Evolutionary conservation across 2,797 vertebrate species (phyloP), one percentile per base, ranked within the genome.

Genomic region (Neomorphus geoffroyi): DNA sequence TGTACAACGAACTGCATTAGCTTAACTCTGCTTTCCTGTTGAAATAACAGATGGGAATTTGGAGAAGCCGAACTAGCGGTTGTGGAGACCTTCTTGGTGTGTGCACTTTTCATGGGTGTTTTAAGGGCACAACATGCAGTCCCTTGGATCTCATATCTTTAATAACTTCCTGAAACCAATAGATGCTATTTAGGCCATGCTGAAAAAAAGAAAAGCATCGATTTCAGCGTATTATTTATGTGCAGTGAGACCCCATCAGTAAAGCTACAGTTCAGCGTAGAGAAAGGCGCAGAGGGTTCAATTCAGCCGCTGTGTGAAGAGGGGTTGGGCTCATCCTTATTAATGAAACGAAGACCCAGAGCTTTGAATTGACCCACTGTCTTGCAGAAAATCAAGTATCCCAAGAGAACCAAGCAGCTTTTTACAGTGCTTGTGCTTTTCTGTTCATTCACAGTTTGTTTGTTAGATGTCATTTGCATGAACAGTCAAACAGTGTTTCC

Each of bases 391-490:
- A 89, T 39, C 61, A 64, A 16, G 22, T n/a, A 64, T 94, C 80
- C 84, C 82, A n/a, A 57, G 92, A 82, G 79, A 88, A 62, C 43
- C 16, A 13, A 67, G 69, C 50, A 66, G 80, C 75, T 87, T 86
- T 92, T 94, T 85, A 74, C 45, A 67, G 45, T 61, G 86, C 81
- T 70, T 88, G 46, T 88, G 82, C 65, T 74, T 88, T 92, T 87
- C 61, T 77, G 67, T 69, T 96, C 88, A 83, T 93, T 94, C 87
- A 94, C 77, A 89, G 80, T 87, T 91, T 95, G 91, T 88, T 90
- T 91, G 86, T 96, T 95, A 92, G 78, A 64, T 92, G 92, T 95
- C 46, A 73, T 89, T 86, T 96, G 92, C 85, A 79, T 95, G 94
- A 91, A 91, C 85, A 94, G 92, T 91, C 80, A 86, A 88, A 86